A percentile compares a stretch with the other conserved stretches of the same genome.
phyloP scores from a whole-genome alignment of 2,888 invertebrate species.

The Drosophila robusta region DNA sequence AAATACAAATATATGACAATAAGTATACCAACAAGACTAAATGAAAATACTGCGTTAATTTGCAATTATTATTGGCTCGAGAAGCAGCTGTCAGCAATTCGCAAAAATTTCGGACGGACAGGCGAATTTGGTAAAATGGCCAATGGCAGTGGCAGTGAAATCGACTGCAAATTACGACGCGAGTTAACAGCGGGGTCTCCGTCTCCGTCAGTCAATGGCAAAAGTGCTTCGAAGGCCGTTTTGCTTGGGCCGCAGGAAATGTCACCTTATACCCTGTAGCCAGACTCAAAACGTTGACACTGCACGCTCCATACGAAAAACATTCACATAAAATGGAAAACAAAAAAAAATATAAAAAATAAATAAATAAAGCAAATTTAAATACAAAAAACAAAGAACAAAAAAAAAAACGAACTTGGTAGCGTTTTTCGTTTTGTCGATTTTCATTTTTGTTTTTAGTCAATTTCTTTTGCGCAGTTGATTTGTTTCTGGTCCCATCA shows the following conservation, averaged over 20 bases:
- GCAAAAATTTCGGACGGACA: slow-evolving; percentile 7
- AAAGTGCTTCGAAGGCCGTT: slow-evolving; percentile 71
- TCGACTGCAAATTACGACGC: slow-evolving; percentile 41
- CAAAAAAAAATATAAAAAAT: slow-evolving; percentile 1
- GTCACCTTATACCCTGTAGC: slow-evolving; percentile 66
- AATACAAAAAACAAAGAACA: slow-evolving; percentile 2
- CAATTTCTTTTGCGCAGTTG: slow-evolving; percentile 65
- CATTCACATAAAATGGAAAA: slow-evolving; percentile 11
- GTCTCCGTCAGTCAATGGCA: slow-evolving; percentile 38
- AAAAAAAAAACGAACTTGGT: slow-evolving; percentile 21
- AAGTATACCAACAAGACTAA: not conserved
- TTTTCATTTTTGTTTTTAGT: slow-evolving; percentile 32
- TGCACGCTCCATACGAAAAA: slow-evolving; percentile 36
- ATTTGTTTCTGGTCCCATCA: slow-evolving; percentile 14
- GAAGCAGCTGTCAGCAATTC: slow-evolving; percentile 44
- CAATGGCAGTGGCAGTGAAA: slow-evolving; percentile 43
- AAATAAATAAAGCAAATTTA: not conserved
- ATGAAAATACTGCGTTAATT: slow-evolving; percentile 27
- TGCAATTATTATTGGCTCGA: slow-evolving; percentile 26
- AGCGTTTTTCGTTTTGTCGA: slow-evolving; percentile 37
- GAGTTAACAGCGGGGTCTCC: slow-evolving; percentile 33
- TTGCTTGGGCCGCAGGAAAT: slow-evolving; percentile 63
- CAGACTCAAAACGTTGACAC: slow-evolving; percentile 55
- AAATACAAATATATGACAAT: slow-evolving; percentile 4
- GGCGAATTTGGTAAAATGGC: slow-evolving; percentile 21